Percentiles rank a stretch among this genome's conserved stretches.
Conservation (phyloP, 1,140 invertebrate species). For the Linepithema humile region DNA sequence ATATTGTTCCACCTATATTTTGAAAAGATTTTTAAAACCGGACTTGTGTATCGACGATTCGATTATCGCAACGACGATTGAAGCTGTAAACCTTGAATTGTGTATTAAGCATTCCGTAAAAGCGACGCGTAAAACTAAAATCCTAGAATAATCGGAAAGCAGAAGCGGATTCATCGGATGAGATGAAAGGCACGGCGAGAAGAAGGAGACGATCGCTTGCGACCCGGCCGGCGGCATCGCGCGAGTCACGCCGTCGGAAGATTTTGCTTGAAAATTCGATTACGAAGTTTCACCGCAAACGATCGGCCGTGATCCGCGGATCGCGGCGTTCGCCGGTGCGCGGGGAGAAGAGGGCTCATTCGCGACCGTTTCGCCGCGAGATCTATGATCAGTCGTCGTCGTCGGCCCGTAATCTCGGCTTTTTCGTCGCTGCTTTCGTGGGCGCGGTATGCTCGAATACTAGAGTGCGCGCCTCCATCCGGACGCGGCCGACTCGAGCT, state of each 20-base stretch:
- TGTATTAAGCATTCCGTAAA: neutral
- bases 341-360: neutral
- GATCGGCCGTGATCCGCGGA: constrained; percentile 27
- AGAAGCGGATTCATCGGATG: neutral
- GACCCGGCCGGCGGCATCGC: constrained; percentile 8
- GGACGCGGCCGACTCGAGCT: neutral
- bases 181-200: constrained; percentile 30
- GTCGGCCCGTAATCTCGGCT: constrained; percentile 17
- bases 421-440: constrained; percentile 25
- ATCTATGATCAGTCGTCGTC: constrained; percentile 38
- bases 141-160: neutral
- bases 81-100: constrained; percentile 5
- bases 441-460: constrained; percentile 45
- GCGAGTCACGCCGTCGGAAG: constrained; percentile 11
- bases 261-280: constrained; percentile 41
- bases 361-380: constrained; percentile 14
- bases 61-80: neutral
- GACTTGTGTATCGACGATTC: neutral
- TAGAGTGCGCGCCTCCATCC: neutral
- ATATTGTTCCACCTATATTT: too few relatives aligned
- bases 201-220: neutral
- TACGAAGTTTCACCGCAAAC: constrained; percentile 43
- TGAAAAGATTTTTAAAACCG: neutral
- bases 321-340: neutral
- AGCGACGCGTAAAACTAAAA: neutral